Evolutionary conservation across 2,113 vertebrate genomes (phyloP).

Genomic region (Elaphurus davidianus): DNA sequence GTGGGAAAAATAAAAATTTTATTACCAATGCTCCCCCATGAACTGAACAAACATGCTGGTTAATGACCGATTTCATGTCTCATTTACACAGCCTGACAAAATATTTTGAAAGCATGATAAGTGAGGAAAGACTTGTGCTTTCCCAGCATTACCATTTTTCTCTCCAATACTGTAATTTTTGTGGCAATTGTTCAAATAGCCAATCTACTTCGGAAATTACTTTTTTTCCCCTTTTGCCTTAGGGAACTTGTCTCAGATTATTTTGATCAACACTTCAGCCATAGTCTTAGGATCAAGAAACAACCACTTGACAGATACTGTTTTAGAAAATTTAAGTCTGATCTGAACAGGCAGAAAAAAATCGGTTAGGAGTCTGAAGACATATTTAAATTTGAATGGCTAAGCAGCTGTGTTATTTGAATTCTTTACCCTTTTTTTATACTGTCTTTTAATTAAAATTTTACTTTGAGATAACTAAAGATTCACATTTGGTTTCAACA

Average conservation of each 20-base stretch:
- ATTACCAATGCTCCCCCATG: not conserved
- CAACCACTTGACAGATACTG: not conserved
- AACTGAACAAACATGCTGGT: accelerated
- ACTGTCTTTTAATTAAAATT: not conserved
- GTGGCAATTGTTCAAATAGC: constrained; percentile 58
- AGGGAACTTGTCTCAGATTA: constrained; percentile 55
- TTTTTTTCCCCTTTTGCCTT: constrained; percentile 37
- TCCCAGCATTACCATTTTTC: not conserved
- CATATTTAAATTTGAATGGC: constrained; percentile 64
- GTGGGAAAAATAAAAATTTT: not conserved
- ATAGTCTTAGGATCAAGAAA: constrained; percentile 30
- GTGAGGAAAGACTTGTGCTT: not conserved
- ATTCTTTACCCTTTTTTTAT: not conserved
- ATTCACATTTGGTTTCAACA: not conserved
- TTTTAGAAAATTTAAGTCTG: constrained; percentile 49
- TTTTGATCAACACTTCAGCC: constrained; percentile 54
- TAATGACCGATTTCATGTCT: not conserved
- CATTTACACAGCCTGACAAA: accelerated
- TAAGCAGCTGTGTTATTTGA: not conserved
- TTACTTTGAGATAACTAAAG: not conserved
- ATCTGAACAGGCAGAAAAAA: constrained; percentile 56
- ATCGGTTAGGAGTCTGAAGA: constrained; percentile 39
- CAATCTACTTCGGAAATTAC: constrained; percentile 74
- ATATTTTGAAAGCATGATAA: not conserved
- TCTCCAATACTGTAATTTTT: constrained; percentile 38